Evolutionary conservation across 2,797 vertebrate genomes (phyloP), one percentile per base, ranked within the genome.

Genomic region (Nyctalus aviator): DNA sequence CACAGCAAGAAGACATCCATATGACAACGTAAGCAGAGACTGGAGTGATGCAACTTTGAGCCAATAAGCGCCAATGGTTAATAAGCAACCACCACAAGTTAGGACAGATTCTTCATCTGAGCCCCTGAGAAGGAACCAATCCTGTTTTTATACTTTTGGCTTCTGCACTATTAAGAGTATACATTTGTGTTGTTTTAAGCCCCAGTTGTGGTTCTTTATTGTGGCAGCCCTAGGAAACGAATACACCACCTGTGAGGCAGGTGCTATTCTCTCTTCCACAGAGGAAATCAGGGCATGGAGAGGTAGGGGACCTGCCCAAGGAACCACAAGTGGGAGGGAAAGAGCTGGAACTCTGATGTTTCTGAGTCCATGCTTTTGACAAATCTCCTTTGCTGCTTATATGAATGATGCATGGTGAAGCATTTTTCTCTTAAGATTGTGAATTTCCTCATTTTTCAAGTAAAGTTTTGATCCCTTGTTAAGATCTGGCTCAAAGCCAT

Each of bases 201-300:
- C 11, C 48, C 57, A 21, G 9, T 4, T 12, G 46, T 32, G 37
- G 14, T 20, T 5, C 53, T 66, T 17, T 23, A 0, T 27, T 37
- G 13, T 1, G 37, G 30, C 8, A 53, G 50, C 35, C 27, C 27
- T 9, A 41, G 41, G 66, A 82, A 53, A 11, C 12, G 2, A 1
- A 20, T 1, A 8, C 1, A 23, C n/a, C n/a, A 23, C 18, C 8
- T 3, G 4, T 1, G 62, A 44, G 10, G 46, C 2, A 25, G 8
- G 13, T 12, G 1, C 25, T 76, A 25, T 35, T n/a, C 21, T 75
- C 44, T 15, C 8, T 32, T 41, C 48, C 14, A 5, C 37, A n/a
- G 32, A 57, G 48, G 41, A 27, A 44, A 27, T 25, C 0, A 14
- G 53, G 44, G 7, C 77, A 46, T 0, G 12, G 57, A 48, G 71